A percentile compares a stretch with the other conserved stretches of the same genome.
Evolutionary conservation across 30 jellyfish, hydroid and myxozoan genomes (phyloP).

Genomic region (Turritopsis rubra): DNA sequence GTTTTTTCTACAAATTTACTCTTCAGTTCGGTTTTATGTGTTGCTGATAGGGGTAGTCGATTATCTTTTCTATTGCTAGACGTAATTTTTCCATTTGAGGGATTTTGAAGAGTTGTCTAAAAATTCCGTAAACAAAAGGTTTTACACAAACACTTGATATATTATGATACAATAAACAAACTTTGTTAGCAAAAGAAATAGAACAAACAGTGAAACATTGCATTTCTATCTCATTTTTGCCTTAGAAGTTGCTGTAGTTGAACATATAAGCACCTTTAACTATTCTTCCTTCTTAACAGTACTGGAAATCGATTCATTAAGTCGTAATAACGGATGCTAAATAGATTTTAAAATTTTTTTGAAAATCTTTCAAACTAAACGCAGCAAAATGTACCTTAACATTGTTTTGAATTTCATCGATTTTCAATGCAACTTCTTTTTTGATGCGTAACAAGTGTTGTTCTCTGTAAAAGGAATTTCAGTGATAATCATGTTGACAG

Average conservation of each 20-base stretch:
- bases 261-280: too few relatives aligned
- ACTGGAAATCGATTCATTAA: too few relatives aligned
- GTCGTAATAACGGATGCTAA: neutral
- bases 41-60: neutral
- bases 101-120: neutral
- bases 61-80: neutral
- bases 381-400: neutral
- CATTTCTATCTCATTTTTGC: too few relatives aligned
- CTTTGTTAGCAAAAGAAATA: neutral
- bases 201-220: neutral
- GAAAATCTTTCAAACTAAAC: neutral
- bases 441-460: neutral
- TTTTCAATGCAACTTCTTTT: neutral
- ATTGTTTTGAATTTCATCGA: slow-evolving; percentile 1
- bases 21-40: neutral
- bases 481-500: neutral
- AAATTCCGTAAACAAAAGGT: too few relatives aligned
- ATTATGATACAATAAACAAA: too few relatives aligned
- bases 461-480: neutral
- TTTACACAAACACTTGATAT: too few relatives aligned
- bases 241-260: too few relatives aligned
- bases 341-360: too few relatives aligned
- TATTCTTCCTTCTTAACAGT: too few relatives aligned
- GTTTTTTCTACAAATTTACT: neutral
- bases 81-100: neutral